phyloP scores from a whole-genome alignment of 2,888 invertebrate species.

The Rhyacophila evoluta region DNA sequence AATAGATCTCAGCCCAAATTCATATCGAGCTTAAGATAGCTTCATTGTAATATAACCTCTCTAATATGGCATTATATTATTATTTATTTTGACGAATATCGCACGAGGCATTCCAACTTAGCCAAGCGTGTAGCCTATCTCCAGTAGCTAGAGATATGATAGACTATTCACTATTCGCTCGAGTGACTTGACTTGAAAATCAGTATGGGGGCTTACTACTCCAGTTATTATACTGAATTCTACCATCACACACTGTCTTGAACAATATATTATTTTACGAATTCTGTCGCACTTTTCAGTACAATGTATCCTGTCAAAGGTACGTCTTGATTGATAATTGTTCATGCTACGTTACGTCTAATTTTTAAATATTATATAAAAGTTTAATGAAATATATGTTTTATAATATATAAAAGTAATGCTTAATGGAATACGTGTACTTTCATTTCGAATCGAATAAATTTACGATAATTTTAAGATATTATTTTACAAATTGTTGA shows the following conservation, averaged over 20 bases:
- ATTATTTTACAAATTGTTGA: too few relatives aligned
- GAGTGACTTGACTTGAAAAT: slow-evolving; percentile 10
- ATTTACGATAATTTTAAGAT: too few relatives aligned
- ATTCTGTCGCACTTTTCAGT: not conserved
- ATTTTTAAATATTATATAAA: too few relatives aligned
- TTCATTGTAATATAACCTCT: not conserved
- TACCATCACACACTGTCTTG: not conserved
- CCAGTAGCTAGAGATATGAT: not conserved
- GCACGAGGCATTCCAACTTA: not conserved
- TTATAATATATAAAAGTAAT: too few relatives aligned
- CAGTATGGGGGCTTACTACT: not conserved
- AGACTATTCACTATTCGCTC: not conserved
- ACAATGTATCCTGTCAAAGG: not conserved
- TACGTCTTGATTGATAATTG: too few relatives aligned
- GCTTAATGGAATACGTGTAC: too few relatives aligned
- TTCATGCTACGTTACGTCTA: too few relatives aligned
- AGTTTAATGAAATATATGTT: too few relatives aligned
- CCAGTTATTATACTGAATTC: not conserved
- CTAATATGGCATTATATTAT: not conserved
- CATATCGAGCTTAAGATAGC: not conserved
- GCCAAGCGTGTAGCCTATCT: slow-evolving; percentile 6
- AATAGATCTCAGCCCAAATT: too few relatives aligned
- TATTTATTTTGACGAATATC: slow-evolving; percentile 22
- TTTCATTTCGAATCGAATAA: too few relatives aligned
- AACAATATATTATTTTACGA: not conserved